Base-by-base conservation (phyloP, 2,113 vertebrate species). In the Colinus virginianus region DNA sequence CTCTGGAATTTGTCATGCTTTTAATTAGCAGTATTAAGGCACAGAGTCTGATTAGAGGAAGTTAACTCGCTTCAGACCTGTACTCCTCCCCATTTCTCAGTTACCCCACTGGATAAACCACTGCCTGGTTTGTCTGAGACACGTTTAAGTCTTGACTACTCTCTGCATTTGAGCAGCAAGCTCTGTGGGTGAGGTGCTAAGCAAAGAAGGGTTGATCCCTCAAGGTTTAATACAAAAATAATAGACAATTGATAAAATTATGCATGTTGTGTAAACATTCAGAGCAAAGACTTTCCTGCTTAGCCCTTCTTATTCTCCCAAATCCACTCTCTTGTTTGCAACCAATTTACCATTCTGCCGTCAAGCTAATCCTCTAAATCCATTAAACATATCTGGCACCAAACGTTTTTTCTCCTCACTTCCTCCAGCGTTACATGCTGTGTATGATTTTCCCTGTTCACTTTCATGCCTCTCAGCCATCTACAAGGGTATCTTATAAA, bases 191-290 rank as follows among this genome's bases (percentile, higher is more conserved):
- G 7, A 93, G 12, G 12, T 46, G 36, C 74, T 77, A 61, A 79
- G 90, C 78, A 93, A 87, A 68, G 80, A 21, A 34, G 38, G 66
- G 63, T 75, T 85, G 63, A 94, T 77, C 56, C 45, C 25, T 87
- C 72, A 10, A 17, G 13, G 22, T 67, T 94, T 96, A 94, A 92
- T 95, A 87, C 78, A 89, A 45, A 90, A 92, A 96, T 90, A 95
- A 93, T 67, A 67, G 42, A 85, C 84, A 87, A 89, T 53, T 69
- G 67, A 59, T 63, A 77, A 92, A 95, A 87, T 70, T 32, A 58
- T 77, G 75, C 63, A 55, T 42, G 71, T 83, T 95, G 84, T 90
- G 77, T 79, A 95, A 95, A 95, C 59, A 71, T 28, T 71, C 74
- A 72, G 53, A 79, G 84, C 62, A 95, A 90, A 88, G 87, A 84